Base-by-base conservation (phyloP, 2,888 invertebrate genomes). In the Venusia cambrica region DNA sequence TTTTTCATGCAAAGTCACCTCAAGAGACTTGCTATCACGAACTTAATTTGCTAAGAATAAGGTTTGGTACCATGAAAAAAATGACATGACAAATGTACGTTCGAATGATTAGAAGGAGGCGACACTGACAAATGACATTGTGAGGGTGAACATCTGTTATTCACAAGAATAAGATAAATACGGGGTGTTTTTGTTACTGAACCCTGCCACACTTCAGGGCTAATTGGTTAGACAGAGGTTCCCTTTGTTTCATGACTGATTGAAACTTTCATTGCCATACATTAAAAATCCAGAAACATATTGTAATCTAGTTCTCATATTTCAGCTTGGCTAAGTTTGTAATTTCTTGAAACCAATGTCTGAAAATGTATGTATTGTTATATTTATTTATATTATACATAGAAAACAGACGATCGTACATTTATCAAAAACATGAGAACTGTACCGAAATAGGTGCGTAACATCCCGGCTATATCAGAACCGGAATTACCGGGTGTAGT, bases 91-190 rank as follows among this genome's bases (percentile, higher is more conserved):
- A 70, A 73, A 73, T 72, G 72, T 73, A 53, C 58, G 63, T 52
- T 42, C 56, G 57, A 65, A 73, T 74, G 73, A 76, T 75, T 73
- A 68, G 69, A 74, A 66, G 63, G 65, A 68, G 56, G 54, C 55
- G 75, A 77, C 76, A 70, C 60, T 70, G 76, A 77, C 57, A 73
- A 76, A 77, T 67, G 67, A 62, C 61, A 57, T 54, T 48, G 60
- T 51, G 51, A 59, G 67, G 59, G 58, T 54, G 60, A 71, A 70
- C 72, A 75, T 73, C 71, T 75, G 74, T 71, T 72, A 73, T 73
- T 71, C 64, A 62, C 61, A 66, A 65, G 68, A 74, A 73, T 70
- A 68, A 71, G 66, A 73, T 69, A 72, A 73, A 73, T 70, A 73
- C 53, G 48, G 41, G 43, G 53, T 57, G 62, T 67, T 70, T 68